Percentiles rank a stretch among this genome's conserved stretches.
Evolutionary conservation across 2,797 vertebrate genomes (phyloP).

Genomic region (Dipus sagitta): DNA sequence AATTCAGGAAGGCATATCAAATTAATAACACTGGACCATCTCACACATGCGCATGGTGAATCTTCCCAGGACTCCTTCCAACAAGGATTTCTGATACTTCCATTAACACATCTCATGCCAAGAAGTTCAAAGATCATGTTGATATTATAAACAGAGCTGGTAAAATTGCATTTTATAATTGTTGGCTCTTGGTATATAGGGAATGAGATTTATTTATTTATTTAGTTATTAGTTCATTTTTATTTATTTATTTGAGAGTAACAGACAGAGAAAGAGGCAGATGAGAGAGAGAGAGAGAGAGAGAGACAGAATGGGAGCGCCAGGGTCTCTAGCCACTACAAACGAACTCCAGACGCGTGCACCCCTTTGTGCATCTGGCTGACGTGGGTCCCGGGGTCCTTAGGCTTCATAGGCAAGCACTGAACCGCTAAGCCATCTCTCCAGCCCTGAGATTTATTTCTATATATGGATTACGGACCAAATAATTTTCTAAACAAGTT

Average conservation of each 20-base stretch:
- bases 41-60: not conserved
- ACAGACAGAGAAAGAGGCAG: no score
- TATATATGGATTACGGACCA: not conserved
- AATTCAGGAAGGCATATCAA: not conserved
- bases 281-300: no score
- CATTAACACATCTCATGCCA: not conserved
- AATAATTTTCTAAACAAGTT: constrained; percentile 37
- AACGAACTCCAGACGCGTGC: no score
- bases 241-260: no score
- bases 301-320: no score
- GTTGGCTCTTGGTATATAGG: not conserved
- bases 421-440: no score
- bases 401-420: no score
- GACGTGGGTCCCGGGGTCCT: no score
- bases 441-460: not conserved
- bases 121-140: constrained; percentile 45
- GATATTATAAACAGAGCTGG: not conserved
- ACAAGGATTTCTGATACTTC: not conserved
- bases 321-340: no score
- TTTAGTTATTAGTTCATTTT: no score
- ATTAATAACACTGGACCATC: not conserved
- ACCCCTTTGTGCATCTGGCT: no score
- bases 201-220: not conserved
- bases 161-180: constrained; percentile 45
- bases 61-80: not conserved